Base-by-base conservation (phyloP, 2,888 invertebrate species). In the Drosophila paramelanica region DNA sequence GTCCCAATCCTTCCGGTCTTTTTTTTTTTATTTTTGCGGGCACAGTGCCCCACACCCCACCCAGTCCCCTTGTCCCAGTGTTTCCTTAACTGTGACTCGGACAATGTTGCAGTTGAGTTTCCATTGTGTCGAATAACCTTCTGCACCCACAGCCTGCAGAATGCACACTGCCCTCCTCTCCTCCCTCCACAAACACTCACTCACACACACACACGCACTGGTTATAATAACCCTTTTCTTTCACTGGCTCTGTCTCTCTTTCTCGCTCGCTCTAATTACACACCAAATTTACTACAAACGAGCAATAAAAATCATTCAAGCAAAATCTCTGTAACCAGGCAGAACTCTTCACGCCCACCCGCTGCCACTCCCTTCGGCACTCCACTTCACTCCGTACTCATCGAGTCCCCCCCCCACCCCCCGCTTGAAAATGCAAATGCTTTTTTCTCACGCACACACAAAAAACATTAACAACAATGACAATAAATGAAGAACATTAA, bases 261-360 rank as follows among this genome's bases (percentile, higher is more conserved):
- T 39, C 43, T 49, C 31, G 14, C 33, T 25, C 62, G 41, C 72
- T 60, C 88, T 83, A 83, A 83, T 83, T 83, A 83, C 88, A 89
- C 89, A 83, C 88, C 79, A 84, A 83, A 83, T 83, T 83, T 83
- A 85, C 89, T 81, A 83, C 89, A 83, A 83, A 83, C 82, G 82
- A 88, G 82, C 85, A 88, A 83, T 83, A 88, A 83, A 88, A 83
- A 89, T 89, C 89, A 83, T 88, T 89, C 67, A 74, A 74, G 82
- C 89, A 89, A 89, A 89, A 83, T 83, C 89, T 83, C 71, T 71
- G 65, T 69, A 42, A 62, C 66, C 85, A 61, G 67, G 31, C 55
- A 23, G 8, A 7, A 6, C 17, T n/a, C 27, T 33, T 43, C 23
- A 1, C 39, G 20, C 13, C 11, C 11, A 10, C 2, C n/a, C n/a